Evolutionary conservation across 2,797 vertebrate species (phyloP).

Genomic region (Pangasius macronema): DNA sequence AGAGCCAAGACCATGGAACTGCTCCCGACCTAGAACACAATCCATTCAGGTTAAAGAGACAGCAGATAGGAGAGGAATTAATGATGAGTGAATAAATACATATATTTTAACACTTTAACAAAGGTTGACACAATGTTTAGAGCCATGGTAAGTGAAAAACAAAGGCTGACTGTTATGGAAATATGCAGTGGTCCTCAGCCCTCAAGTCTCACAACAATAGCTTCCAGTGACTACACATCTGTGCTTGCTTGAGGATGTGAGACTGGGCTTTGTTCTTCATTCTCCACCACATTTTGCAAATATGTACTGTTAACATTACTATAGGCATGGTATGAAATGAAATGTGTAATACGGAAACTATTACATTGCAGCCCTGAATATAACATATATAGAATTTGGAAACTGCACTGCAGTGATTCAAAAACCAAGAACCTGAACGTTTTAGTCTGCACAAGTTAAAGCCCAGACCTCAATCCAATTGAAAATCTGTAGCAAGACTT

Average conservation of each 20-base stretch:
- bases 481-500: neutral
- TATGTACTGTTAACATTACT: neutral
- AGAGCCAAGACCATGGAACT: constrained; percentile 95
- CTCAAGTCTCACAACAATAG: constrained; percentile 40
- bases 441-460: neutral
- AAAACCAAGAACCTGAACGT: neutral
- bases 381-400: neutral
- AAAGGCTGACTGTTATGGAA: constrained; percentile 60
- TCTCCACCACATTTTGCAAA: constrained; percentile 29
- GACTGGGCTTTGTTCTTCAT: constrained; percentile 47
- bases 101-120: neutral
- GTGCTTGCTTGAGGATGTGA: constrained; percentile 39
- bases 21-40: constrained; percentile 85
- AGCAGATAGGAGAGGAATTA: neutral
- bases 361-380: neutral
- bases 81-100: neutral
- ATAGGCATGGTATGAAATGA: neutral
- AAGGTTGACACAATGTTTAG: neutral
- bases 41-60: neutral
- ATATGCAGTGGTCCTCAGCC: constrained; percentile 58
- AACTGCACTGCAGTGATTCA: neutral
- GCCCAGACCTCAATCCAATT: neutral
- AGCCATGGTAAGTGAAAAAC: constrained; percentile 60
- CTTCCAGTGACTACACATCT: constrained; percentile 27
- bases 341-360: neutral